Conservation (phyloP, 2,888 invertebrate genomes). For the Gibbula magus region DNA sequence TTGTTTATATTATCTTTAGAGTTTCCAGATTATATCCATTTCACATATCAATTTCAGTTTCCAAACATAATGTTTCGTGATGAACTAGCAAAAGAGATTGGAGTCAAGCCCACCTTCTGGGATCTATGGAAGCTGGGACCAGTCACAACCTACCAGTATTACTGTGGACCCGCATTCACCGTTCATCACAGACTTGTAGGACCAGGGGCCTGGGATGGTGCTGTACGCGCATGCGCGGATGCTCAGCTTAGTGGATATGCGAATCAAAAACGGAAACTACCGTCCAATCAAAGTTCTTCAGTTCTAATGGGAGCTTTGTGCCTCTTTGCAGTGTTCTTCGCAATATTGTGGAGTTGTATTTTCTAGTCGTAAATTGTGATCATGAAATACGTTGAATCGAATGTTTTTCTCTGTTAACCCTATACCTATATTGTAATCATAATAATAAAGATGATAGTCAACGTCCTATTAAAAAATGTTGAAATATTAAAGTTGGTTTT, state of each 20-base stretch:
- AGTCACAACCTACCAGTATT: not conserved
- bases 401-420: too few species aligned
- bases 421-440: too few species aligned
- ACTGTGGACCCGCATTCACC: not conserved
- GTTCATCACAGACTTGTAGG: not conserved
- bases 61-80: not conserved
- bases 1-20: too few species aligned
- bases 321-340: too few species aligned
- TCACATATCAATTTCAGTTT: not conserved
- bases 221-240: not conserved
- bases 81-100: not conserved
- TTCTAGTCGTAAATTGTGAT: too few species aligned
- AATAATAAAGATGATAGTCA: too few species aligned
- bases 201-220: slow-evolving; percentile 10
- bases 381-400: too few species aligned
- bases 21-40: too few species aligned
- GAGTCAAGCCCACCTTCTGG: not conserved
- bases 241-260: not conserved
- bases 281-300: not conserved
- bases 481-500: too few species aligned
- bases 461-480: too few species aligned
- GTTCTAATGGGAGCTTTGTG: too few species aligned
- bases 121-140: not conserved
- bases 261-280: not conserved
- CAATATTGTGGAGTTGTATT: too few species aligned